Base-by-base conservation (phyloP, 2,888 invertebrate genomes). In the Agriopis aurantiaria region DNA sequence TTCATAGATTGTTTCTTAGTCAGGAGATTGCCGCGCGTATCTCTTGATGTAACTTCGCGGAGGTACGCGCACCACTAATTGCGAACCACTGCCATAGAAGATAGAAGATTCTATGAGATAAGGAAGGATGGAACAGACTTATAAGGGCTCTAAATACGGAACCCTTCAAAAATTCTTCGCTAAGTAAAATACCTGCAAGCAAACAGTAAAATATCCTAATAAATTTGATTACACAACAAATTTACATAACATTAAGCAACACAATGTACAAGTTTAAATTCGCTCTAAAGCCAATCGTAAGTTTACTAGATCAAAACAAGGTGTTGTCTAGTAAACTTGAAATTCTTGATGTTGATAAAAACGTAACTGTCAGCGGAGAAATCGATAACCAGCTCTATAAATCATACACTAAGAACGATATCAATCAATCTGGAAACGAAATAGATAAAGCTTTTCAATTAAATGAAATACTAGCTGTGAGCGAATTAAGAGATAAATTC, bases 311-410 rank as follows among this genome's bases (percentile, higher is more conserved):
- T 52, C 43, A 52, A 52, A 17, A 51, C 43, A 51, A 62, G 41
- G 61, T 62, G 60, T 45, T 46, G 58, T 52, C 10, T 17, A 12
- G 41, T 55, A 71, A 67, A 70, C 66, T 72, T 69, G 65, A 65
- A 71, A 70, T 49, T 52, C 40, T 60, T 10, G 59, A 69, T 62
- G 43, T 65, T 51, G 56, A 66, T 58, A 72, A 53, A 65, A 75
- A 68, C 61, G 56, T 71, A 62, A 58, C 71, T 68, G 72, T 74
- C 68, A 53, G 64, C 55, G 66, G 49, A 65, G 65, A 63, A 71
- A 71, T 52, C 66, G 65, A 61, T 63, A 69, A 56, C 65, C 43
- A 14, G 59, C 46, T 56, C 46, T 14, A 66, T 73, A 73, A 75
- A 75, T 73, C 68, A 71, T 33, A 9, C 51, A 71, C 43, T 67